A percentile compares a stretch with the other conserved stretches of the same genome.
phyloP scores from a whole-genome alignment of 2,113 vertebrate genomes.

The Onychorhynchus coronatus region DNA sequence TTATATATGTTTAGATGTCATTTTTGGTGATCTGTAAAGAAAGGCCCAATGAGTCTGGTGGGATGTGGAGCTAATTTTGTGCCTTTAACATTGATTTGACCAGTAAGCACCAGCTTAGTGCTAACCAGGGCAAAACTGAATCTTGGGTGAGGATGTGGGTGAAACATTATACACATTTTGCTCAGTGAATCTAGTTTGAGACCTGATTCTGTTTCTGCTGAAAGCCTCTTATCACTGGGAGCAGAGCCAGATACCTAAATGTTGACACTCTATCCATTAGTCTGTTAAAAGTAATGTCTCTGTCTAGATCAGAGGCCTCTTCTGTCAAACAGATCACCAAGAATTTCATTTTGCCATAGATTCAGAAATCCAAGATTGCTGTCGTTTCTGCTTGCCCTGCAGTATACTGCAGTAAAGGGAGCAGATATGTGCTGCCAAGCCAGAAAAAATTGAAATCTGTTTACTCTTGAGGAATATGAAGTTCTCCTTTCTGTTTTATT shows the following conservation, averaged over 20 bases:
- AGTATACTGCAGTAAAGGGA: neutral
- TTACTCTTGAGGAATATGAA: neutral
- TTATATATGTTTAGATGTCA: neutral
- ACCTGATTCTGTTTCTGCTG: neutral
- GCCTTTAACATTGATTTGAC: conserved; percentile 2
- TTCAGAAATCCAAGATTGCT: neutral
- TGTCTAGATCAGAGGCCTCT: neutral
- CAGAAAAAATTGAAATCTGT: neutral
- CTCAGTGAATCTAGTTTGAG: neutral
- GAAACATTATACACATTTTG: conserved; percentile 1
- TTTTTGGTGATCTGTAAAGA: neutral
- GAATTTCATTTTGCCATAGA: neutral
- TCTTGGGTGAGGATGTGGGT: conserved; percentile 9
- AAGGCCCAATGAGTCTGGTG: neutral
- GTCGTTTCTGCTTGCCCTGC: neutral
- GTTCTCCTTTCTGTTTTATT: neutral
- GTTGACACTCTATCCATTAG: neutral
- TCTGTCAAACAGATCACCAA: neutral
- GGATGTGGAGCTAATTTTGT: neutral
- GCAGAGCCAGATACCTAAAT: neutral
- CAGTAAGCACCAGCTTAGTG: neutral
- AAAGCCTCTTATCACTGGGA: neutral
- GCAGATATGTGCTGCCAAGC: neutral
- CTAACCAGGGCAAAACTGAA: neutral
- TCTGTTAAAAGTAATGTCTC: neutral